Percentiles rank a stretch among this genome's conserved stretches.
Evolutionary conservation across 2,113 vertebrate genomes (phyloP).

Genomic region (Perca schrenkii): DNA sequence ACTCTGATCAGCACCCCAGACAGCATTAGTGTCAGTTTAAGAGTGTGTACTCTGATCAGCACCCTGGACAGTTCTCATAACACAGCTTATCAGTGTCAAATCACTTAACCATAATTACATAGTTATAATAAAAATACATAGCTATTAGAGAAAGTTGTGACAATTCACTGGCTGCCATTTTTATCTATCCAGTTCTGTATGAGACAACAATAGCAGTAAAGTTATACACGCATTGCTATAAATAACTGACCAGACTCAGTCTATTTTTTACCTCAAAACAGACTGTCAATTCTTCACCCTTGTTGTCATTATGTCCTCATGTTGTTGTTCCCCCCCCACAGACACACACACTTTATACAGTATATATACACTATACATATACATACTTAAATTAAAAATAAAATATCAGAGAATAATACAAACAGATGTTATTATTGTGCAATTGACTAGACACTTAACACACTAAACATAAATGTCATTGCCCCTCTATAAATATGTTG

Average conservation of each 20-base stretch:
- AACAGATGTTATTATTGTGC: background rate
- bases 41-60: constrained; percentile 14
- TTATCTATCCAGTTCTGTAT: background rate
- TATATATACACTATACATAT: background rate
- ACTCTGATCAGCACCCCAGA: background rate
- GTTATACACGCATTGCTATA: background rate
- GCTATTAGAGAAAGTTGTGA: background rate
- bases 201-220: background rate
- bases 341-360: background rate
- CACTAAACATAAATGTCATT: background rate
- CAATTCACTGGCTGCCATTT: background rate
- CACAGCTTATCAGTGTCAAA: constrained; percentile 15
- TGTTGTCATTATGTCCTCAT: background rate
- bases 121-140: background rate
- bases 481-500: background rate
- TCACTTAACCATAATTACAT: constrained; percentile 1
- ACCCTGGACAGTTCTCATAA: constrained; percentile 10
- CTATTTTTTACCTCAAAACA: background rate
- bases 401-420: background rate
- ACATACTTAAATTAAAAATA: background rate
- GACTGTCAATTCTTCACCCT: background rate
- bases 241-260: background rate
- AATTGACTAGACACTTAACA: background rate
- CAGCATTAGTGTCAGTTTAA: background rate
- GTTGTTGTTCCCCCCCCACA: too few species aligned